Percentiles rank a stretch among this genome's conserved stretches.
These are phyloP conservation scores for Apostichopus parvimensis DNA, from an alignment of 35 echinoderm and acorn worm genomes.

Conservation along the genomic window DNA sequence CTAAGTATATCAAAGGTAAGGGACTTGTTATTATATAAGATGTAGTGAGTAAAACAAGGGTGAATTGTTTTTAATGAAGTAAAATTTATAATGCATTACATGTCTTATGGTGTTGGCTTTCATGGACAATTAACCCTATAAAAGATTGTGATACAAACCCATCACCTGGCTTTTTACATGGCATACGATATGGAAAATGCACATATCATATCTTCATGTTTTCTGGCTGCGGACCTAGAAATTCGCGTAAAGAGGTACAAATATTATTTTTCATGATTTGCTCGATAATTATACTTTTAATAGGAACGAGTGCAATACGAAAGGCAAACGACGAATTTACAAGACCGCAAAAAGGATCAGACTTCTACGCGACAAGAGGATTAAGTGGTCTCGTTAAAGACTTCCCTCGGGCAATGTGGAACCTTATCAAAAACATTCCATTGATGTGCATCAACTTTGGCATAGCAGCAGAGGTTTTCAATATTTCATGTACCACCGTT, in stretches of 20 bases:
- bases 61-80: too few relatives aligned
- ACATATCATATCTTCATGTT: too few relatives aligned
- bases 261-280: background rate
- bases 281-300: background rate
- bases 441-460: conserved; percentile 70
- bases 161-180: too few relatives aligned
- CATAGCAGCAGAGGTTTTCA: conserved; percentile 26
- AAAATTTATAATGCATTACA: too few relatives aligned
- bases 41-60: too few relatives aligned
- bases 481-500: conserved; percentile 45
- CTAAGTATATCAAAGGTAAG: conserved; percentile 67
- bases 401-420: conserved; percentile 53
- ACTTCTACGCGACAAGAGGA: conserved; percentile 30
- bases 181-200: too few relatives aligned
- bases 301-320: conserved; percentile 31
- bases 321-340: background rate
- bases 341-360: conserved; percentile 49
- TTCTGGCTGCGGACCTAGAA: too few relatives aligned
- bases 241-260: too few relatives aligned
- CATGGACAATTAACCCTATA: too few relatives aligned
- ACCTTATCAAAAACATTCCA: conserved; percentile 50
- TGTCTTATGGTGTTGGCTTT: too few relatives aligned
- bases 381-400: conserved; percentile 20
- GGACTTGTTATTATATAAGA: background rate
- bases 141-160: too few relatives aligned